Base-by-base conservation (phyloP, 1,140 invertebrate species). In the Drosophila lacertosa region DNA sequence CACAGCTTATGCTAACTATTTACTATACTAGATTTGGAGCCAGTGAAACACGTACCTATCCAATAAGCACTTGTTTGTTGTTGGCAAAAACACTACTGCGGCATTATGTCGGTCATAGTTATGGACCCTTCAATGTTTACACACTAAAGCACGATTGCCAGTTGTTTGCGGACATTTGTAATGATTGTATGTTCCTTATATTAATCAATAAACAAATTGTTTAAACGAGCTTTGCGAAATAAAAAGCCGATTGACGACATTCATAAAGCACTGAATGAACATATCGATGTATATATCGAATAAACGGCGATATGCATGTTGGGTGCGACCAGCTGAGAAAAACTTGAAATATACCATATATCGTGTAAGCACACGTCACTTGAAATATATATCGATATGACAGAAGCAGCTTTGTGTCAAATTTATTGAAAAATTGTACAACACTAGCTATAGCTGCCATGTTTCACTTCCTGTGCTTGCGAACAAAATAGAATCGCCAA, bases 401-500 rank as follows among this genome's bases (percentile, higher is more conserved):
- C 26, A 26, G 18, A 44, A 82, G 62, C 63, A 71, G 64, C 65
- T 33, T 15, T 39, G 24, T 29, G 13, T 2, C 33, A 47, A 18
- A 77, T 54, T 59, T 74, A 82, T 35, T 24, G 2, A 22, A 64
- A 62, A 54, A 48, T 69, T 69, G 18, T 69, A 64, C 59, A 69
- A 39, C 79, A 60, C 78, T 82, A 48, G 35, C 20, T 24, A 47
- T 74, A 67, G 80, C 81, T 86, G 81, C 78, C 82, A 86, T 88
- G 80, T 86, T 88, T 82, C 66, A 86, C 82, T 86, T 86, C 82
- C 82, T 72, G 80, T 84, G 76, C 77, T 82, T 81, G 77, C 60
- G 82, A 88, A 86, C 81, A 88, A 88, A 74, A 86, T 81, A 86
- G 40, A 84, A 84, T 84, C 81, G 68, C 65, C 72, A 75, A 88